Conservation (phyloP, 2,797 vertebrate species). For the Dendrocincla fuliginosa region DNA sequence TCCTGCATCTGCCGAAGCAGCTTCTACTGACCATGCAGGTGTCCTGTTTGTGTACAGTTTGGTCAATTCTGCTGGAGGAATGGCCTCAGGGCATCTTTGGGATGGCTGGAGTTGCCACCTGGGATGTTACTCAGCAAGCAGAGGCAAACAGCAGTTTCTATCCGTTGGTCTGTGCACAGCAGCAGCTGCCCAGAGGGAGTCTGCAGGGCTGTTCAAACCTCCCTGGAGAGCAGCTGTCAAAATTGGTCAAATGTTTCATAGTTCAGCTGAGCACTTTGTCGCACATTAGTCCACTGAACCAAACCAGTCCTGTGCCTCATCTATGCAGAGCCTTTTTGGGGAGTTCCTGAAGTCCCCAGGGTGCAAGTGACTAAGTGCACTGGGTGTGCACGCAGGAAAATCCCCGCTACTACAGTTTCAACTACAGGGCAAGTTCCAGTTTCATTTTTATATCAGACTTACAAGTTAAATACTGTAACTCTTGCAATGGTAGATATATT, state of each 20-base stretch:
- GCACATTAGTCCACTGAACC: not conserved
- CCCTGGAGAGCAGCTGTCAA: not conserved
- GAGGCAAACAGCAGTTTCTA: not conserved
- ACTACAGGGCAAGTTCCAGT: not conserved
- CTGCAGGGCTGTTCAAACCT: not conserved
- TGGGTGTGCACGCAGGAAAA: not conserved
- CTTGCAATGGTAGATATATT: not conserved
- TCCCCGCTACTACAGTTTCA: not conserved
- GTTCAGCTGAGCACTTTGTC: not conserved
- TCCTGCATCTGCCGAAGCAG: not conserved
- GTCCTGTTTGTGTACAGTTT: not conserved
- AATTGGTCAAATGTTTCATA: not conserved
- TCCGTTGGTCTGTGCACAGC: not conserved
- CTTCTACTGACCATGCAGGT: not conserved
- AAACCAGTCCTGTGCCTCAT: not conserved
- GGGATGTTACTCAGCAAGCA: fast-evolving
- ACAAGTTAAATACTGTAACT: not conserved
- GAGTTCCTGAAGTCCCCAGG: not conserved
- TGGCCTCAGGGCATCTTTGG: not conserved
- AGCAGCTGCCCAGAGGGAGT: not conserved
- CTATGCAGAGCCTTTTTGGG: not conserved
- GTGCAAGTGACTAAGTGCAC: not conserved
- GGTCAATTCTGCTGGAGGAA: not conserved
- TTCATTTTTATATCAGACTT: not conserved
- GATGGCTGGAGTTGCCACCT: fast-evolving